Evolutionary conservation across 2,888 invertebrate genomes (phyloP), one percentile per base, ranked within the genome.

Genomic region (Trachelus stipa): DNA sequence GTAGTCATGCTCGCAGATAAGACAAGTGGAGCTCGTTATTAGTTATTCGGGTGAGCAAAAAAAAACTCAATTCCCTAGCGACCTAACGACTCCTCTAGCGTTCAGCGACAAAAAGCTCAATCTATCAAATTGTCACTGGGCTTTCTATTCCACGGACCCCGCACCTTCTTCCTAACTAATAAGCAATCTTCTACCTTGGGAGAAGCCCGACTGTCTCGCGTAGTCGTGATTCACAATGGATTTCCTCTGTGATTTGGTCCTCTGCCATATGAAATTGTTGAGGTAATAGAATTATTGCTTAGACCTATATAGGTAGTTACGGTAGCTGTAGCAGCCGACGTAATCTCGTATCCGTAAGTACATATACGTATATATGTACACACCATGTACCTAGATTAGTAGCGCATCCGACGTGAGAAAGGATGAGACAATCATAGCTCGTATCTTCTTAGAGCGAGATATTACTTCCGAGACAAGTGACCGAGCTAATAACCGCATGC

Each of bases 81-180:
- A 81, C 80, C 81, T 76, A 81, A 81, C 79, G 81, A 81, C 82
- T 76, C 77, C 56, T 56, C 56, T 56, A 56, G 40, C 68, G 34
- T 68, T 69, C 68, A 75, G 74, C 80, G 86, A 86, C 85, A 84
- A 83, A 85, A 85, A 84, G 74, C 79, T 81, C 86, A 78, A 90
- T 90, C 87, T 89, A 90, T 90, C 90, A 90, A 90, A 90, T 90
- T 89, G 90, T 90, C 89, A 88, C 87, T 87, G 83, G 83, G 79
- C 86, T 85, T 85, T 84, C 86, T 86, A 85, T 87, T 87, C 84
- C 82, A 79, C 83, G 83, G 83, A 23, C 82, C 79, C 81, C 81
- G 83, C 81, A 79, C 81, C 83, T 81, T 80, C 80, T 23, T 56
- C 23, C 56, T 9, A 23, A 23, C 85, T 87, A 86, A 88, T 88